Conservation (phyloP, 1,140 invertebrate species). For the Lepidurus arcticus region DNA sequence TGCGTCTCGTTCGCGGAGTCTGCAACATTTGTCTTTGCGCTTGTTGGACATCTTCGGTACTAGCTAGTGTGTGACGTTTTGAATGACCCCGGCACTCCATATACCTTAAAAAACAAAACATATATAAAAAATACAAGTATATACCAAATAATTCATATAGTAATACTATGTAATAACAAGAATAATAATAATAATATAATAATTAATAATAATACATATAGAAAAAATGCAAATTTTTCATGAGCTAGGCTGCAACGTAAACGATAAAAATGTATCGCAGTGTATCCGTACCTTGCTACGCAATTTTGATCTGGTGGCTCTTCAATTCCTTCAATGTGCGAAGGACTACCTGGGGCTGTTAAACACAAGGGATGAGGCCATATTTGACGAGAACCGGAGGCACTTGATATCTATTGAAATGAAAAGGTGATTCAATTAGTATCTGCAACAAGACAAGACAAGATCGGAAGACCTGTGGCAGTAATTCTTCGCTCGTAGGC, state of each 20-base stretch:
- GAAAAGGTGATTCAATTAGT: conserved; percentile 1
- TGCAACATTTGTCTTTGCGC: conserved; percentile 50
- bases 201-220: too few species aligned
- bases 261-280: neutral
- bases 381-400: conserved; percentile 22
- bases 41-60: conserved; percentile 51
- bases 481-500: conserved; percentile 57
- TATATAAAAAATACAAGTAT: conserved; percentile 37
- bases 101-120: conserved; percentile 52
- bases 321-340: conserved; percentile 38
- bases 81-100: conserved; percentile 62
- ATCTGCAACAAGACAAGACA: conserved; percentile 28
- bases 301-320: conserved; percentile 49
- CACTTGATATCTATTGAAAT: conserved; percentile 30
- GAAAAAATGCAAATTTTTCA: too few species aligned
- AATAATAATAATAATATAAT: neutral
- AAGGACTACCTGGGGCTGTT: conserved; percentile 8
- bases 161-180: neutral
- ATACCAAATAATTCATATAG: neutral
- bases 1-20: conserved; percentile 60
- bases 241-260: too few species aligned
- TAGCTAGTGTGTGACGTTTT: conserved; percentile 58
- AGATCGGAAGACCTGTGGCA: conserved; percentile 41
- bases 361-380: neutral
- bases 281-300: conserved; percentile 45